Conservation (phyloP, 2,113 vertebrate species). For the Bufo gargarizans region DNA sequence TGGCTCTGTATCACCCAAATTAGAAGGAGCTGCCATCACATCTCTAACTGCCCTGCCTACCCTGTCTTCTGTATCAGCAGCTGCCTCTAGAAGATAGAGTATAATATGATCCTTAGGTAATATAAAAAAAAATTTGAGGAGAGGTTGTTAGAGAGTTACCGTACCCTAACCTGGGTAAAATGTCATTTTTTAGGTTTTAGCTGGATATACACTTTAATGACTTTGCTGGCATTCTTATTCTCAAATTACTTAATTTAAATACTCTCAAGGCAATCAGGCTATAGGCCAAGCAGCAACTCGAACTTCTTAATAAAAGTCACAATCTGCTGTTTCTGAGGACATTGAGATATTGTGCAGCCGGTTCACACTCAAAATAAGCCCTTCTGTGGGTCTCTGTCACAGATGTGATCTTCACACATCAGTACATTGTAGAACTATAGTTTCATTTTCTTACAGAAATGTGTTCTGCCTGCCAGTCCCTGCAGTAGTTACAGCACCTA, state of each 20-base stretch:
- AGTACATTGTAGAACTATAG: neutral
- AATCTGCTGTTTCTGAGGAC: neutral
- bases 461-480: neutral
- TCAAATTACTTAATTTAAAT: neutral
- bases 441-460: neutral
- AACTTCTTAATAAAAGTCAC: conserved; percentile 20
- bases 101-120: too few species aligned
- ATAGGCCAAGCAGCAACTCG: conserved; percentile 1
- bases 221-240: neutral
- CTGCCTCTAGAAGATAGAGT: too few species aligned
- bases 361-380: neutral
- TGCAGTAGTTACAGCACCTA: neutral
- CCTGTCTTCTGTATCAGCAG: neutral
- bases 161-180: neutral
- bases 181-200: neutral
- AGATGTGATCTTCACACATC: conserved; percentile 27
- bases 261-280: neutral
- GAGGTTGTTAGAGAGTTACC: neutral
- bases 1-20: too few species aligned
- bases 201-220: neutral
- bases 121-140: neutral
- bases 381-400: conserved; percentile 1
- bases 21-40: too few species aligned
- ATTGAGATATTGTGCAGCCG: neutral
- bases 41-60: neutral